Base-by-base conservation (phyloP, 2,113 vertebrate species). In the Megatriorchis doriae region DNA sequence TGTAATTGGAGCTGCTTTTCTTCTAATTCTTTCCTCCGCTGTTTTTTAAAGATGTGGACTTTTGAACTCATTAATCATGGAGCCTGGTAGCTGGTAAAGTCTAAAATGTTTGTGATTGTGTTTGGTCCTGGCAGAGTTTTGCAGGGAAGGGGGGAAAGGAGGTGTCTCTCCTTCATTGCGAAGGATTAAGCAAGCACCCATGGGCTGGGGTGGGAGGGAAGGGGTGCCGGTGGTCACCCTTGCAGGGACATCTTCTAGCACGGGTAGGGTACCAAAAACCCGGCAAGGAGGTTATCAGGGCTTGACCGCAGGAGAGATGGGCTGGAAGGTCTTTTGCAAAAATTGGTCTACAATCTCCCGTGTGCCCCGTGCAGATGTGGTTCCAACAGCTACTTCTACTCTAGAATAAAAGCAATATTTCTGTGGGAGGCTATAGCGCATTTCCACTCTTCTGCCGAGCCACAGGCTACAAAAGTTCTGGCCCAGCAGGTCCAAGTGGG, bases 301-400 rank as follows among this genome's bases (percentile, higher is more conserved):
- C 11, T 93, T 17, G 53, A 6, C 42, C 7, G 25, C 14, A 11
- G 71, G 21, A 40, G 48, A 66, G 40, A 7, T 7, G 66, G 78
- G 48, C 78, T 68, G 70, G 17, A 15, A 58, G 38, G 14, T 38
- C 20, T 63, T 43, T 40, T 34, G 68, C 19, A 25, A 12, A 42
- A 87, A 78, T 26, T 17, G 29, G 5, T 78, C 3, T 59, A 8
- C 4, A 1, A 21, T 26, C 11, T 42, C 42, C n/a, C 0, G 0
- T 0, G 1, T 20, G 19, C 48, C 40, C 52, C 0, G 1, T n/a
- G 61, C 42, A 10, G 73, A 10, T 9, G n/a, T 4, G 0, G 1
- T 38, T 86, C 48, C 85, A 68, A 17, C 9, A 34, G 48, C 12
- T 31, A 0, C 65, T 71, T 62, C 8, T n/a, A 5, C 6, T 4